Percentiles rank a stretch among this genome's conserved stretches.
Conservation (phyloP, 2,797 vertebrate genomes). For the Anguilla pacifica region DNA sequence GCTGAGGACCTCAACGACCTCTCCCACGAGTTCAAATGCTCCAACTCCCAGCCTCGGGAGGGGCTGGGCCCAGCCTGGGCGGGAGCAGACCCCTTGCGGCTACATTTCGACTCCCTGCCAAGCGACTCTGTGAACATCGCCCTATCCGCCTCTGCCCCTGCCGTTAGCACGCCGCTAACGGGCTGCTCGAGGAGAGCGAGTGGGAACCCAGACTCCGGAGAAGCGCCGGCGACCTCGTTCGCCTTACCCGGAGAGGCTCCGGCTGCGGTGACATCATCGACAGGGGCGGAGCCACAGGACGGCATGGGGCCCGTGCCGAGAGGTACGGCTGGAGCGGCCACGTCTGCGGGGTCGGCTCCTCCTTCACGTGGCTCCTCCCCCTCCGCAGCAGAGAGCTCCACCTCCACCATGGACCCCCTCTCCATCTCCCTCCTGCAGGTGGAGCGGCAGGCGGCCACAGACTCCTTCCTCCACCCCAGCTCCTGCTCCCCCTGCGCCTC, state of each 20-base stretch:
- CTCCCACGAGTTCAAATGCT: slow-evolving; percentile 48
- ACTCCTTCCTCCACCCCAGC: slow-evolving; percentile 41
- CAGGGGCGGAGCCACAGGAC: neutral
- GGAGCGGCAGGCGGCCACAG: slow-evolving; percentile 34
- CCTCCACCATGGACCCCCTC: slow-evolving; percentile 60
- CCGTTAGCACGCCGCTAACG: neutral
- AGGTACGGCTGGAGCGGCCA: neutral
- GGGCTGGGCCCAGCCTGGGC: neutral
- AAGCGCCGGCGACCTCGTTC: neutral
- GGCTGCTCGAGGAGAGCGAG: neutral
- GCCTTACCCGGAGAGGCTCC: neutral
- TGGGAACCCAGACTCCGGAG: neutral
- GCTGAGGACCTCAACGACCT: slow-evolving; percentile 35
- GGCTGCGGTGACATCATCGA: neutral
- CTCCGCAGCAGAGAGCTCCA: slow-evolving; percentile 41
- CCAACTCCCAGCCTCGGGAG: slow-evolving; percentile 25
- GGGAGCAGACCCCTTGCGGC: neutral
- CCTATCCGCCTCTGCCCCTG: neutral
- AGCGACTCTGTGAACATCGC: neutral
- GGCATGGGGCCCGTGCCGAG: neutral
- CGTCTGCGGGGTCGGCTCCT: slow-evolving; percentile 27
- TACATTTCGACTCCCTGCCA: neutral
- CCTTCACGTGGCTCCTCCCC: neutral
- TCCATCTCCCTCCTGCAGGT: slow-evolving; percentile 61
- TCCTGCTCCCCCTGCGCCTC: neutral